phyloP scores from a whole-genome alignment of 2,888 invertebrate genomes.

The Liopterus haemorrhoidalis region DNA sequence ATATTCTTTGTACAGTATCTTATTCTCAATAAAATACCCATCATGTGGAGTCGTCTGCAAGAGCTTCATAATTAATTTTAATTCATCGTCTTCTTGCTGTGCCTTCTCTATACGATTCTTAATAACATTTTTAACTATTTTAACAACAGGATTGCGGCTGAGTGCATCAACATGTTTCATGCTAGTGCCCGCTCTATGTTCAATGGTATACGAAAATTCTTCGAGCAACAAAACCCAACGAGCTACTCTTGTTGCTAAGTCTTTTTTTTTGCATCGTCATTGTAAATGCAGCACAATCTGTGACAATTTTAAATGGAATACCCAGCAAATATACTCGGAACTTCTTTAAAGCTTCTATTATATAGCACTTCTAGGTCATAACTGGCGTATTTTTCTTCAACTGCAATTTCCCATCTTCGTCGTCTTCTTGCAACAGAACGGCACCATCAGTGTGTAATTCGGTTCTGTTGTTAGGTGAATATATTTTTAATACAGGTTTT shows the following conservation, averaged over 20 bases:
- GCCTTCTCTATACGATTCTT: no score
- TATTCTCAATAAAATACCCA: neutral
- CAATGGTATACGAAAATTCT: conserved; percentile 11
- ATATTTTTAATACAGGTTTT: no score
- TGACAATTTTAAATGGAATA: conserved; percentile 4
- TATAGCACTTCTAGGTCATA: conserved; percentile 13
- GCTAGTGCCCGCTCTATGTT: conserved; percentile 2
- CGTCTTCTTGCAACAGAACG: conserved; percentile 26
- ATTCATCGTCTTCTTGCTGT: no score
- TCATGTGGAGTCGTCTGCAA: neutral
- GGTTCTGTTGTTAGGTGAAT: no score
- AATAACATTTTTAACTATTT: no score
- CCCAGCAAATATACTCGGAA: conserved; percentile 7
- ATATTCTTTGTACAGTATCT: neutral
- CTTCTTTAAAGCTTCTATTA: conserved; percentile 8
- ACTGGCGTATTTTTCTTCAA: conserved; percentile 9
- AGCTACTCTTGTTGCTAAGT: conserved; percentile 5
- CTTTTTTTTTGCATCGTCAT: neutral
- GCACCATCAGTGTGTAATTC: conserved; percentile 32
- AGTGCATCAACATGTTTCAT: conserved; percentile 2
- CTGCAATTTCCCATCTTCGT: neutral
- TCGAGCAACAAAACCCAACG: conserved; percentile 1
- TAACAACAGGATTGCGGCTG: no score
- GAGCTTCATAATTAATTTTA: no score
- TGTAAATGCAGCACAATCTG: conserved; percentile 8